These are phyloP conservation scores for Zelleria hepariella DNA, from an alignment of 2,888 invertebrate genomes.

Conservation along the genomic window DNA sequence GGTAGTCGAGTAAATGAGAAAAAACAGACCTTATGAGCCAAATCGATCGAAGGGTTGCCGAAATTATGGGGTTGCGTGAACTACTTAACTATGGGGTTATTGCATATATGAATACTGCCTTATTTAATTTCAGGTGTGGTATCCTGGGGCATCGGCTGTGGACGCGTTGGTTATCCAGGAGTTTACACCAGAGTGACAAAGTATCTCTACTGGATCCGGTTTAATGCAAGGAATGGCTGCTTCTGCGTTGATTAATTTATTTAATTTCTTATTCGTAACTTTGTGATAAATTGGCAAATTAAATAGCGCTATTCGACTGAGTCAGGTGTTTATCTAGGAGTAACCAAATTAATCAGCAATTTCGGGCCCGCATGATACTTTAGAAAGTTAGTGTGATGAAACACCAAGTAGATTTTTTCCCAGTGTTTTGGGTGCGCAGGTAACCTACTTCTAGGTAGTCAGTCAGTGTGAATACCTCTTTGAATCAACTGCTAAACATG, in stretches of 20 bases:
- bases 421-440: background rate
- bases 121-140: conserved; percentile 80
- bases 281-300: background rate
- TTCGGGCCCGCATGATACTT: conserved; percentile 17
- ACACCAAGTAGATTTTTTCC: background rate
- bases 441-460: background rate
- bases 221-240: conserved; percentile 83
- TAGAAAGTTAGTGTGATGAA: conserved; percentile 8
- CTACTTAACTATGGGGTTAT: no score
- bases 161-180: conserved; percentile 85
- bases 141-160: conserved; percentile 93
- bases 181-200: conserved; percentile 88
- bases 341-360: background rate
- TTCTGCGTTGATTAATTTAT: conserved; percentile 75
- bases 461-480: background rate
- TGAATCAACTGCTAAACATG: conserved; percentile 4
- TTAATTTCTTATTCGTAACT: conserved; percentile 11
- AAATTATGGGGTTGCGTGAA: no score
- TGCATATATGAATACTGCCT: no score
- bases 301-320: background rate
- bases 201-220: conserved; percentile 85
- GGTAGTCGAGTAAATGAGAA: no score
- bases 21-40: no score
- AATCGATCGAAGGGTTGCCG: no score
- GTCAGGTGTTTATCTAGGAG: background rate